Conservation (phyloP, 1,140 invertebrate genomes). For the Drosophila ananassae region DNA sequence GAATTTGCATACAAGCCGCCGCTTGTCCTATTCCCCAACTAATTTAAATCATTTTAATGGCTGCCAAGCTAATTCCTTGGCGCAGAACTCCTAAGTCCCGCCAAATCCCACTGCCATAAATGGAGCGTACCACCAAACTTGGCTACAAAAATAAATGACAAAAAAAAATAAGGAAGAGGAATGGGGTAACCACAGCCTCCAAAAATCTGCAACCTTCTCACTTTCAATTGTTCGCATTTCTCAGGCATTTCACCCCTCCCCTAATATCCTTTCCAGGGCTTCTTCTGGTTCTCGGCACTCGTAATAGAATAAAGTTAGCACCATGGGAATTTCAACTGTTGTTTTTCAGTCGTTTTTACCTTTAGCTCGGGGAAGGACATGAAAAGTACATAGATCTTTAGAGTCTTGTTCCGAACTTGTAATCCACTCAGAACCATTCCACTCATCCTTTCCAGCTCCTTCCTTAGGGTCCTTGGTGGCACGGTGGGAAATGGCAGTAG, state of each 20-base stretch:
- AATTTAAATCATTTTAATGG: conserved; percentile 80
- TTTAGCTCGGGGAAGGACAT: conserved; percentile 33
- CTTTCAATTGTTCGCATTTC: conserved; percentile 69
- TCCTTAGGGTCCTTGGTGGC: not conserved
- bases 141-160: not conserved
- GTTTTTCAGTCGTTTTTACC: conserved; percentile 65
- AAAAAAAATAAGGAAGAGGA: not conserved
- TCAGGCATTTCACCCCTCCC: not conserved
- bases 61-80: conserved; percentile 58
- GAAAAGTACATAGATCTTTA: conserved; percentile 71
- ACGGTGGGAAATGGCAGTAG: not conserved
- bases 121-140: conserved; percentile 37
- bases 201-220: conserved; percentile 14
- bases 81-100: conserved; percentile 47
- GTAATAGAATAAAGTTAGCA: conserved; percentile 80
- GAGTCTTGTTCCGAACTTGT: conserved; percentile 64
- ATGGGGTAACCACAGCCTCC: not conserved
- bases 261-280: not conserved
- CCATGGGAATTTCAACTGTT: conserved; percentile 78
- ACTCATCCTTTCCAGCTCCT: not conserved
- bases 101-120: conserved; percentile 77
- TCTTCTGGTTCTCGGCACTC: conserved; percentile 48
- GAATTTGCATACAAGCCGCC: conserved; percentile 31
- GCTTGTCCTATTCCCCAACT: conserved; percentile 8
- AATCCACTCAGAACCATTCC: conserved; percentile 67